These are phyloP conservation scores for Pampus argenteus DNA, from an alignment of 2,797 vertebrate genomes.

Conservation along the genomic window DNA sequence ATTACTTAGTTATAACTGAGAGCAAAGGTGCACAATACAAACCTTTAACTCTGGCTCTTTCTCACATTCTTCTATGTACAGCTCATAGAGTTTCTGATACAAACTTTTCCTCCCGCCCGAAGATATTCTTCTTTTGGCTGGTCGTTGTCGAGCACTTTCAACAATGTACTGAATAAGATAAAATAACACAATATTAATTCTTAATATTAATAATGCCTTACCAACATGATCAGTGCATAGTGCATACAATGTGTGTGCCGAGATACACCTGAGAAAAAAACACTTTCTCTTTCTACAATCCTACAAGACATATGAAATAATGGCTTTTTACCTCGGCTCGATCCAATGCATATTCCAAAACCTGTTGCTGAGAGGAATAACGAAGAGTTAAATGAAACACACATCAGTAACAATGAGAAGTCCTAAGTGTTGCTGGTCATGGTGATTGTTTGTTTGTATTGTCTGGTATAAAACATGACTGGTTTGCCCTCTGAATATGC, in stretches of 20 bases:
- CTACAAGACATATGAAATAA: not conserved
- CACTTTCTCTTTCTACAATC: not conserved
- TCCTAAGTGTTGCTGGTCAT: not conserved
- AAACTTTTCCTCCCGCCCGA: slow-evolving; percentile 93
- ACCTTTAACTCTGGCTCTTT: slow-evolving; percentile 99
- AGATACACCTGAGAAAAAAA: not conserved
- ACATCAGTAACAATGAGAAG: slow-evolving; percentile 17
- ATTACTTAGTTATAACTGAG: slow-evolving; percentile 6
- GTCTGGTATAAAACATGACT: not conserved
- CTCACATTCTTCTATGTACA: slow-evolving; percentile 99
- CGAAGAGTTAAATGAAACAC: slow-evolving; percentile 21
- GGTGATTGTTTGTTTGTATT: not conserved
- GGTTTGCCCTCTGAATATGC: not conserved
- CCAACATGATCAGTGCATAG: not conserved
- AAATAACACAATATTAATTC: no score
- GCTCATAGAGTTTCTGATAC: slow-evolving; percentile 98
- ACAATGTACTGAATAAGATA: slow-evolving; percentile 93
- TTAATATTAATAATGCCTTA: not conserved
- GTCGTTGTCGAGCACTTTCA: slow-evolving; percentile 97
- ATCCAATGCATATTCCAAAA: slow-evolving; percentile 98
- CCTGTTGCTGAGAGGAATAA: slow-evolving; percentile 87
- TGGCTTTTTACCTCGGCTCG: slow-evolving; percentile 92
- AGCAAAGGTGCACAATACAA: slow-evolving; percentile 52
- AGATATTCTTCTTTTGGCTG: slow-evolving; percentile 92
- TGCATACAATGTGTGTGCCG: not conserved